Conservation (phyloP, 37 sponge, comb jelly and placozoan genomes). For the Chondrilla cf. caribensis region DNA sequence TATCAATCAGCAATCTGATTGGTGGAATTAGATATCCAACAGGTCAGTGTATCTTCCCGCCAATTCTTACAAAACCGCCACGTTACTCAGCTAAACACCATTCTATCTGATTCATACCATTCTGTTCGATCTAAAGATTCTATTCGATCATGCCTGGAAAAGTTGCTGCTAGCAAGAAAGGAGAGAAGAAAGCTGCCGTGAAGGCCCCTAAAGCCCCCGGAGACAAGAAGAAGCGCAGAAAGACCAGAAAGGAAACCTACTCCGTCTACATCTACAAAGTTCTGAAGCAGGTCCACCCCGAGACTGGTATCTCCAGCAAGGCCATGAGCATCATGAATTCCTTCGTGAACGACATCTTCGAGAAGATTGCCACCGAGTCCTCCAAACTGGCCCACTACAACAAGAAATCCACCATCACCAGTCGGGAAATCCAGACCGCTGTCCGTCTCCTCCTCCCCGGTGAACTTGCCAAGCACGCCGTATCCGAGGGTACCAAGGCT, state of each 20-base stretch:
- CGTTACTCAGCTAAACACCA: background rate
- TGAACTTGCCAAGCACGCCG: constrained; percentile 94
- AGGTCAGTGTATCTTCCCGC: too few species aligned
- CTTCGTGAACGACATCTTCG: constrained; percentile 92
- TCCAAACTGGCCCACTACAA: constrained; percentile 97
- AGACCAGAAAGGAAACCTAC: constrained; percentile 84
- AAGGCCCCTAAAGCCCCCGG: constrained; percentile 27
- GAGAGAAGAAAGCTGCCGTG: constrained; percentile 35
- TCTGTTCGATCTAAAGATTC: background rate
- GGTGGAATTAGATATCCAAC: background rate
- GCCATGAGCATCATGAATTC: constrained; percentile 99
- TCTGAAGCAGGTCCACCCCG: constrained; percentile 96
- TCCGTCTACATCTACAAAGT: constrained; percentile 99
- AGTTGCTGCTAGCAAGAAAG: constrained; percentile 43
- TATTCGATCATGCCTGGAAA: constrained; percentile 53
- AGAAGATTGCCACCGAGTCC: constrained; percentile 88
- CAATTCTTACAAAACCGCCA: background rate
- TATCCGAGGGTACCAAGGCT: constrained; percentile 93
- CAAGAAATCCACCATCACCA: constrained; percentile 92
- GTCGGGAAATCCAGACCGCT: constrained; percentile 94
- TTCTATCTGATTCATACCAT: background rate
- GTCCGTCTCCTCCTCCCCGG: constrained; percentile 93
- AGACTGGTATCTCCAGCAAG: constrained; percentile 93
- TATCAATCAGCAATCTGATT: background rate
- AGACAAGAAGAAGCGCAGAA: constrained; percentile 71